Percentiles rank a stretch among this genome's conserved stretches.
Evolutionary conservation across 2,888 invertebrate species (phyloP).

Genomic region (Noctua janthe): DNA sequence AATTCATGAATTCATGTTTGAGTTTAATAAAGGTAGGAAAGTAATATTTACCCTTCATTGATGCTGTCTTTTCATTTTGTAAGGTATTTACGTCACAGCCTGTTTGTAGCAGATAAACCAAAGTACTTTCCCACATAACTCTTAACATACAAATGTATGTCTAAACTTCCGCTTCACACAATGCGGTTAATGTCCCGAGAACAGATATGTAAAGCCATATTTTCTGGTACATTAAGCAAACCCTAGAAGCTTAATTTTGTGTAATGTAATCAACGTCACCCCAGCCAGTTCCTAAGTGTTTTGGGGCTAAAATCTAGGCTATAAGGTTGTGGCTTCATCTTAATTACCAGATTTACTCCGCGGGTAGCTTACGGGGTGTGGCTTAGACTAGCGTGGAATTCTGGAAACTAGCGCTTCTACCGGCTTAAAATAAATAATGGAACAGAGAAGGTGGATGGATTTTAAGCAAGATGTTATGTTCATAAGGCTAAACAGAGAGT

Average conservation of each 20-base stretch:
- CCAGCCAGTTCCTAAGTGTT: constrained; percentile 24
- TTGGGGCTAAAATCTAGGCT: constrained; percentile 21
- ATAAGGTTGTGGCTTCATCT: background rate
- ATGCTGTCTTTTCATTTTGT: background rate
- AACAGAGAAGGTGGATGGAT: background rate
- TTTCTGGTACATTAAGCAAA: constrained; percentile 26
- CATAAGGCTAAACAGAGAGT: background rate
- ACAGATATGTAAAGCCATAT: constrained; percentile 24
- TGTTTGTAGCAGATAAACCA: background rate
- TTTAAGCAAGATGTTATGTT: background rate
- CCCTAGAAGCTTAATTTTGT: background rate
- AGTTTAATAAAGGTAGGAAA: too few relatives aligned
- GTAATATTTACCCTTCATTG: background rate
- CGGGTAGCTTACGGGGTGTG: background rate
- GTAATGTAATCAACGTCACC: constrained; percentile 16
- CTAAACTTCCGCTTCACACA: background rate
- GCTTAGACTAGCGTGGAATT: background rate
- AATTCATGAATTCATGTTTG: too few relatives aligned
- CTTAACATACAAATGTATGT: constrained; percentile 1
- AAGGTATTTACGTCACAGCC: background rate
- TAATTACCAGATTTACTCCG: constrained; percentile 5
- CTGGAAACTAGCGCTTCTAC: accelerated
- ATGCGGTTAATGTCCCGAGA: constrained; percentile 23
- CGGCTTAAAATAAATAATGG: background rate
- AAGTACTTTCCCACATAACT: background rate